phyloP scores from a whole-genome alignment of 2,888 invertebrate genomes.

The Cyclophora punctaria region DNA sequence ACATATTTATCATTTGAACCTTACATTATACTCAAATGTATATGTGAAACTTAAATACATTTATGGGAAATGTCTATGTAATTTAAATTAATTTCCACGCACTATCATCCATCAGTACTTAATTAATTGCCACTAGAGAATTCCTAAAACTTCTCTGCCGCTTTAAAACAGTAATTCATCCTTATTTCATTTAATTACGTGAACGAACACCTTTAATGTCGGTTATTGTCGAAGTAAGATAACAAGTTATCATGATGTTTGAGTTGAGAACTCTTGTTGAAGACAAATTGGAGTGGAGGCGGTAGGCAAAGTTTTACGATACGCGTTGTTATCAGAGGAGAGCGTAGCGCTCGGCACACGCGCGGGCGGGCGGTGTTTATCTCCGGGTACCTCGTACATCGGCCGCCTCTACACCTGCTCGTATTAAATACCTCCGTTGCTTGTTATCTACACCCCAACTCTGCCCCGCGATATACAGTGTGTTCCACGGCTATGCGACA shows the following conservation, averaged over 20 bases:
- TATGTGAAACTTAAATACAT: too few relatives aligned
- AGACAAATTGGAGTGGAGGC: conserved; percentile 61
- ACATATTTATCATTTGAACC: too few relatives aligned
- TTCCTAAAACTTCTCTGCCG: too few relatives aligned
- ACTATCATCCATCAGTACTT: too few relatives aligned
- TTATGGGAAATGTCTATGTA: too few relatives aligned
- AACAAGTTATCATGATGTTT: conserved; percentile 48
- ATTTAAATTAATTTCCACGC: too few relatives aligned
- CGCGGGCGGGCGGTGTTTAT: conserved; percentile 39
- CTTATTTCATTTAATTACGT: too few relatives aligned
- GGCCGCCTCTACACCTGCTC: conserved; percentile 44
- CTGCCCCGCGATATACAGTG: too few relatives aligned
- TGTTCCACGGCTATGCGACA: too few relatives aligned
- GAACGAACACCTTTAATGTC: neutral
- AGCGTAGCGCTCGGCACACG: conserved; percentile 32
- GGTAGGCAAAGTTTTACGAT: conserved; percentile 67
- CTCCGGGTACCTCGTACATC: conserved; percentile 35
- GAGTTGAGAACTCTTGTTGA: conserved; percentile 48
- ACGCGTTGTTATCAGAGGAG: conserved; percentile 62
- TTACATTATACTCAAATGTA: too few relatives aligned
- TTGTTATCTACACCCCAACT: conserved; percentile 41
- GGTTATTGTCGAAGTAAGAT: conserved; percentile 31
- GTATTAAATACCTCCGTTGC: conserved; percentile 40
- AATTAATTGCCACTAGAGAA: too few relatives aligned
- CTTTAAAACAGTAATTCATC: too few relatives aligned